A percentile compares a stretch with the other conserved stretches of the same genome.
These are phyloP conservation scores for Malacoctenus gilli DNA, from an alignment of 2,797 vertebrate species.

Conservation along the genomic window DNA sequence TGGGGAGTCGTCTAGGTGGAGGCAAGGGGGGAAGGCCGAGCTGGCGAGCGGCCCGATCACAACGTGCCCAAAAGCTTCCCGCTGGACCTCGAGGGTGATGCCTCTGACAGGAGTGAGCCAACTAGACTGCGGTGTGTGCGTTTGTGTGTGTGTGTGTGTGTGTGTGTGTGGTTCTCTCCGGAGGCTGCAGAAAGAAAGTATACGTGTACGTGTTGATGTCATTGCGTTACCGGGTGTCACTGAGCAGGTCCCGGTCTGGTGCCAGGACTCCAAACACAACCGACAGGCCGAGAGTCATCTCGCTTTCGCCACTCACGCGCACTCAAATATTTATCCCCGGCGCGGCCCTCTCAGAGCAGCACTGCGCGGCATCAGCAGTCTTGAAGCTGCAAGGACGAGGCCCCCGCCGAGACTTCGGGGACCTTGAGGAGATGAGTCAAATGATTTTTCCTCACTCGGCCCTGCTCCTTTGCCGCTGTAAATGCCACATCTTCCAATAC, in stretches of 20 bases:
- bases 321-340: slow-evolving; percentile 73
- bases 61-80: slow-evolving; percentile 79
- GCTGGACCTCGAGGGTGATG: slow-evolving; percentile 77
- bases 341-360: slow-evolving; percentile 53
- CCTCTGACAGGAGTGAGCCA: slow-evolving; percentile 86
- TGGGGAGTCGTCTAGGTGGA: slow-evolving; percentile 71
- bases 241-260: slow-evolving; percentile 79
- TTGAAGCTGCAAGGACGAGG: slow-evolving; percentile 67
- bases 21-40: slow-evolving; percentile 74
- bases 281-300: slow-evolving; percentile 84
- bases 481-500: slow-evolving; percentile 19
- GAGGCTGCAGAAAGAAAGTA: slow-evolving; percentile 35
- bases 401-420: slow-evolving; percentile 59
- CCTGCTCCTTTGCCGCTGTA: slow-evolving; percentile 20
- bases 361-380: slow-evolving; percentile 62
- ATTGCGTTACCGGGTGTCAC: slow-evolving; percentile 79
- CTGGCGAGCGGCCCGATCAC: slow-evolving; percentile 80
- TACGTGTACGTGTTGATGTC: slow-evolving; percentile 58
- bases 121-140: slow-evolving; percentile 64
- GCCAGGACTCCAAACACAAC: slow-evolving; percentile 73
- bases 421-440: slow-evolving; percentile 77
- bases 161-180: slow-evolving; percentile 23
- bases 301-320: slow-evolving; percentile 71
- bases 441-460: slow-evolving; percentile 54
- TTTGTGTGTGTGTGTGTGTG: slow-evolving; percentile 44